Evolutionary conservation across 2,888 invertebrate species (phyloP), one percentile per base, ranked within the genome.

Genomic region (Carabus problematicus): DNA sequence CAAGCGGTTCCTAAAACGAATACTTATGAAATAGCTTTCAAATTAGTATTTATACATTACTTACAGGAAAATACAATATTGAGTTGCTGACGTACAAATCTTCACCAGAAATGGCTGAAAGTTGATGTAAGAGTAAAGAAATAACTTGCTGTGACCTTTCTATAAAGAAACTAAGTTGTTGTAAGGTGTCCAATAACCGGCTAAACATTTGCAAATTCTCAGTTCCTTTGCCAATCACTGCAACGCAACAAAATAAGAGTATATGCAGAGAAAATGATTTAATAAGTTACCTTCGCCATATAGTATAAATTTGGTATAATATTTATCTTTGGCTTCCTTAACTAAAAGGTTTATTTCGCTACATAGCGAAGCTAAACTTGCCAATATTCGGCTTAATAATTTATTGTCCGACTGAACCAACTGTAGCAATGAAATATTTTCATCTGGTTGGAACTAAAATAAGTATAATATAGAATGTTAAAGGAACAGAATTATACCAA

Each of bases 361-460:
- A 80, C 93, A 94, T 1, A 95, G 83, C 8, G 91, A 88, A 12
- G 91, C 88, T 70, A 97, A 86, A 0, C 93, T 92, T 49, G 91
- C 88, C 8, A 97, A 83, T 55, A 95, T 86, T 82, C 92, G 91
- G 42, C 91, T 91, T 75, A 95, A 85, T 59, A 90, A 83, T 77
- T 91, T 91, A 78, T 94, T 94, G 80, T 95, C 94, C 19, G 93
- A 93, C 73, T 91, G 89, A 9, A 93, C 88, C 71, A 95, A 80
- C 73, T 91, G 88, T 41, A 91, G 82, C 41, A 93, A 79, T 3
- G 87, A 84, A 11, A 89, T 83, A 72, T 87, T 85, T 81, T 94
- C 93, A 73, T 81, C 84, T 1, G 88, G 85, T 63, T 82, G 78
- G 71, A 73, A 74, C 79, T 80, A 71, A 55, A 78, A 77, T 64